Evolutionary conservation across 2,888 invertebrate species (phyloP), one percentile per base, ranked within the genome.

Genomic region (Watsonalla cultraria): DNA sequence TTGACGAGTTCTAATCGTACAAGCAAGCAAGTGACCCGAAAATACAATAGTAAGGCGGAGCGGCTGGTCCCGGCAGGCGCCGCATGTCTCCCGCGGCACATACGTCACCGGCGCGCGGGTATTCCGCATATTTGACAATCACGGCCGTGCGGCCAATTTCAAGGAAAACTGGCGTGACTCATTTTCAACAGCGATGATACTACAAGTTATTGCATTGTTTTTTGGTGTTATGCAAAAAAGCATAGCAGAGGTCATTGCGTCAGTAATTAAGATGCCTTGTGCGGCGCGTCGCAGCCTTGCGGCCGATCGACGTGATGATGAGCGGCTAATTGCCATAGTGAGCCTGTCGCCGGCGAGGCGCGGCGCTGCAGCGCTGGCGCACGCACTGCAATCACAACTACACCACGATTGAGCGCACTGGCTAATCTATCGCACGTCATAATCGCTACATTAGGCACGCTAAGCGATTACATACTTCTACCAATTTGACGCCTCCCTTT

Each of bases 241-340:
- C 64, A 62, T 66, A 74, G 60, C 72, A 70, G 76, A 83, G 80
- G 78, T 80, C 77, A 78, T 82, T 83, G 80, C 84, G 81, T 85
- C 82, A 84, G 65, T 74, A 74, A 82, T 85, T 82, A 78, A 78
- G 68, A 84, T 82, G 81, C 80, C 62, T 65, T 56, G 62, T 59
- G 70, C 59, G 58, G 60, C 48, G 57, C 61, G 60, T 62, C 64
- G 64, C 71, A 74, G 72, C 78, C 80, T 81, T 80, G 51, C 55
- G 46, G 51, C 45, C 55, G 64, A 65, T 64, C 60, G 59, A 60
- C 65, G 66, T 48, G 58, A 48, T 60, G 65, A 66, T 62, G 59
- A 52, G 54, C 46, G 46, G 47, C 51, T 46, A 49, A 42, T 56
- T 56, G 45, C 51, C 35, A 35, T 35, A 35, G 11, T 5, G 24